A percentile compares a stretch with the other conserved stretches of the same genome.
Evolutionary conservation across 2,113 vertebrate species (phyloP).

Genomic region (Hyla sarda): DNA sequence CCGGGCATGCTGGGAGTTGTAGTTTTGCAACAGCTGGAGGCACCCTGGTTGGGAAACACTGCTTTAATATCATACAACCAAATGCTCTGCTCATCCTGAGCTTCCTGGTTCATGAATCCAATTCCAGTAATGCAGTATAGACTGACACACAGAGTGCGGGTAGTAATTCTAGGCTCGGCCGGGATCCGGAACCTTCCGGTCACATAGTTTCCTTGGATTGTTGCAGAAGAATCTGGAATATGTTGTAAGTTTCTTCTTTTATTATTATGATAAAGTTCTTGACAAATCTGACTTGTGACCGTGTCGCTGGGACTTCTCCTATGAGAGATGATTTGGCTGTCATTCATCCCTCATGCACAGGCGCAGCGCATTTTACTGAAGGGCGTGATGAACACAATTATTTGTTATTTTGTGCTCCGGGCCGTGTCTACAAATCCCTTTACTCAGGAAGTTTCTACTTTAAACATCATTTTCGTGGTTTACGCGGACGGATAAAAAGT

Average conservation of each 20-base stretch:
- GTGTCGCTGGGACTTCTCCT: not conserved
- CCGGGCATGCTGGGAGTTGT: too few relatives aligned
- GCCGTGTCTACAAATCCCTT: not conserved
- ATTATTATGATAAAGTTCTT: not conserved
- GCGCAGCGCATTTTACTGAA: not conserved
- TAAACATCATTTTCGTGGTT: not conserved
- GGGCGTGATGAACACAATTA: not conserved
- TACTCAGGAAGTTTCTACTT: not conserved
- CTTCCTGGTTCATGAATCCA: not conserved
- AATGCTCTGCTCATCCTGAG: not conserved
- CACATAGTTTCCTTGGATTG: not conserved
- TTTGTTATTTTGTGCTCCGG: not conserved
- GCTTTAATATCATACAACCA: too few relatives aligned
- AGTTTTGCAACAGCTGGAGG: too few relatives aligned
- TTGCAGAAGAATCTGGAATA: not conserved
- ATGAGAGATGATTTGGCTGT: not conserved
- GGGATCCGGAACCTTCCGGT: not conserved
- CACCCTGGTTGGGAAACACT: too few relatives aligned
- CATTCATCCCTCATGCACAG: not conserved
- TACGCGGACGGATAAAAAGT: not conserved
- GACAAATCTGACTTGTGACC: not conserved
- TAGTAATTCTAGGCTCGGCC: not conserved
- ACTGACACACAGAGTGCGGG: not conserved
- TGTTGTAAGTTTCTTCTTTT: not conserved
- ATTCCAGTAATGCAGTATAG: not conserved